Evolutionary conservation across 2,113 vertebrate genomes (phyloP).

Genomic region (Corynorhinus townsendii): DNA sequence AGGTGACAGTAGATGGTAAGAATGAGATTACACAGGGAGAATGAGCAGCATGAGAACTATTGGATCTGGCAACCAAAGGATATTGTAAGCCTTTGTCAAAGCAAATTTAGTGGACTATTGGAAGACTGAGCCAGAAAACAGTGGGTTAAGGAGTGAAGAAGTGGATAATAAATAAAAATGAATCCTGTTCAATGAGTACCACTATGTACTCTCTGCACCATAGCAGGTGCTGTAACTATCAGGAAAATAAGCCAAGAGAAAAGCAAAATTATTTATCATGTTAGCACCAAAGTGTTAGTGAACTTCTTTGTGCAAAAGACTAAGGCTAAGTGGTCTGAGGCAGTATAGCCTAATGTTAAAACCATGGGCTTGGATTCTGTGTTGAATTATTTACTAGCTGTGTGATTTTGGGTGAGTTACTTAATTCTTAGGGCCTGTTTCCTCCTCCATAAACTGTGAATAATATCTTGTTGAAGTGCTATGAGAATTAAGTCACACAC

Average conservation of each 20-base stretch:
- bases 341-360: not conserved
- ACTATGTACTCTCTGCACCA: not conserved
- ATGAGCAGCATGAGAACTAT: not conserved
- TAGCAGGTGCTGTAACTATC: not conserved
- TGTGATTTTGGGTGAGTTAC: not conserved
- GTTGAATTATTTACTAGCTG: not conserved
- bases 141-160: not conserved
- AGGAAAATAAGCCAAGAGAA: not conserved
- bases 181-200: not conserved
- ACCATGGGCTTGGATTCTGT: not conserved
- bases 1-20: not conserved
- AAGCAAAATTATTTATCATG: slow-evolving; percentile 31
- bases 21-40: not conserved
- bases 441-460: not conserved
- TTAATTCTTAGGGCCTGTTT: not conserved
- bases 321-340: not conserved
- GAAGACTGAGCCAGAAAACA: not conserved
- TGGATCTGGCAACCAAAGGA: not conserved
- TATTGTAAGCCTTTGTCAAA: not conserved
- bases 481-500: not conserved
- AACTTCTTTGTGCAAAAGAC: not conserved
- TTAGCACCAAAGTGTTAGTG: not conserved
- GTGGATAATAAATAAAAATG: not conserved
- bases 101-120: not conserved
- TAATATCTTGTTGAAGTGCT: slow-evolving; percentile 2